Percentiles rank a stretch among this genome's conserved stretches.
Conservation (phyloP, 2,797 vertebrate species). For the Paedocypris micromegethes region DNA sequence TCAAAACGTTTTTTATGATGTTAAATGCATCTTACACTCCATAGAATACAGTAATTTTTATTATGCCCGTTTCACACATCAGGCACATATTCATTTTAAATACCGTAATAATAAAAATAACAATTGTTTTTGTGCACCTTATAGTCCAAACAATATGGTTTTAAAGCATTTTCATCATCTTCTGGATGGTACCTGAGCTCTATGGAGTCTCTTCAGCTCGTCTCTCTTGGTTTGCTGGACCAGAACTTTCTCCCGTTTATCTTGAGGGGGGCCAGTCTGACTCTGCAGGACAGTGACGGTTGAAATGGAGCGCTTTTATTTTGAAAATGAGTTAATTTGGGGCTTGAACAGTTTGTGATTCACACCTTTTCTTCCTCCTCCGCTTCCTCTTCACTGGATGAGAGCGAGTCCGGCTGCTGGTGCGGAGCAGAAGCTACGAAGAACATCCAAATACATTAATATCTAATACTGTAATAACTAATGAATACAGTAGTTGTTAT, state of each 20-base stretch:
- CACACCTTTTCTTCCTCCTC: conserved; percentile 33
- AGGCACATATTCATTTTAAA: no score
- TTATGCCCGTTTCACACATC: no score
- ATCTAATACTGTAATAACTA: background rate
- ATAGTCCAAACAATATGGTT: no score
- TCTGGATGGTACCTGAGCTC: conserved; percentile 78
- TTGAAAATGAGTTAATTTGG: background rate
- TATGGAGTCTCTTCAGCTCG: conserved; percentile 84
- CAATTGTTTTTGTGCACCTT: no score
- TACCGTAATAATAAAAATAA: no score
- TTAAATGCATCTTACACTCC: no score
- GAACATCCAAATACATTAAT: background rate
- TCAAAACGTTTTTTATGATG: no score
- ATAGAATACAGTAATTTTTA: no score
- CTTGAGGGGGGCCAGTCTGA: conserved; percentile 61
- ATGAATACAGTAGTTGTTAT: no score
- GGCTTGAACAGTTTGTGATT: background rate
- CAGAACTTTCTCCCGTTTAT: conserved; percentile 72
- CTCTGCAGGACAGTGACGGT: conserved; percentile 27
- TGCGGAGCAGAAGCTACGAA: conserved; percentile 57
- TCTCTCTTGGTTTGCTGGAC: conserved; percentile 79
- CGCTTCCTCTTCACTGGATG: conserved; percentile 72
- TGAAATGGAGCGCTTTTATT: background rate
- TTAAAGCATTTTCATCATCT: no score
- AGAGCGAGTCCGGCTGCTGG: conserved; percentile 48